These are phyloP conservation scores for Thamnaconus septentrionalis DNA, from an alignment of 2,113 vertebrate genomes.

Conservation along the genomic window DNA sequence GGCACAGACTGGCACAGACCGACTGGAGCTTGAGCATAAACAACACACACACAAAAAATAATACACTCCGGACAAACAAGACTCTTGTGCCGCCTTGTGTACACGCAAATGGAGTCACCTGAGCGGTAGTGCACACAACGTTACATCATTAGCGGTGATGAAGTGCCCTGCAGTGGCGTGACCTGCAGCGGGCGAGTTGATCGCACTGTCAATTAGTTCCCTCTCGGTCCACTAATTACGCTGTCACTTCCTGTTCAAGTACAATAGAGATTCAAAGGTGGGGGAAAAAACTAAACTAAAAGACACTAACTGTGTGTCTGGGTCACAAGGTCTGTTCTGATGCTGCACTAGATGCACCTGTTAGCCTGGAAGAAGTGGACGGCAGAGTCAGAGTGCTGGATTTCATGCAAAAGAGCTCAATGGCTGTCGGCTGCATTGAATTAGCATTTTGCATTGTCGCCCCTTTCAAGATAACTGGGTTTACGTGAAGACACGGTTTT, in stretches of 20 bases:
- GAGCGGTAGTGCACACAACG: slow-evolving; percentile 2
- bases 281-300: not conserved
- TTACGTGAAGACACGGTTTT: too few relatives aligned
- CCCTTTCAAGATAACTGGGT: too few relatives aligned
- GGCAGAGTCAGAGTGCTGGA: not conserved
- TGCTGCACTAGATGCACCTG: slow-evolving; percentile 39
- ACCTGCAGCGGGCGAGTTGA: slow-evolving; percentile 56
- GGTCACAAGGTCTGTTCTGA: slow-evolving; percentile 49
- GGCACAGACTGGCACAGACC: too few relatives aligned
- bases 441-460: too few relatives aligned
- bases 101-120: slow-evolving; percentile 12
- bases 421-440: too few relatives aligned
- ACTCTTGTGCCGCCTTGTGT: not conserved
- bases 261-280: slow-evolving; percentile 29
- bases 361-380: slow-evolving; percentile 2
- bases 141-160: slow-evolving; percentile 64
- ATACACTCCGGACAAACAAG: not conserved
- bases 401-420: too few relatives aligned
- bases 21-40: too few relatives aligned
- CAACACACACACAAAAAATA: not conserved
- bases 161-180: slow-evolving; percentile 46
- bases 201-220: slow-evolving; percentile 61
- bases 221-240: slow-evolving; percentile 58
- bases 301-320: slow-evolving; percentile 24
- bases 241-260: slow-evolving; percentile 44